Evolutionary conservation across 2,113 vertebrate genomes (phyloP), one percentile per base, ranked within the genome.

Genomic region (Alexandromys fortis): DNA sequence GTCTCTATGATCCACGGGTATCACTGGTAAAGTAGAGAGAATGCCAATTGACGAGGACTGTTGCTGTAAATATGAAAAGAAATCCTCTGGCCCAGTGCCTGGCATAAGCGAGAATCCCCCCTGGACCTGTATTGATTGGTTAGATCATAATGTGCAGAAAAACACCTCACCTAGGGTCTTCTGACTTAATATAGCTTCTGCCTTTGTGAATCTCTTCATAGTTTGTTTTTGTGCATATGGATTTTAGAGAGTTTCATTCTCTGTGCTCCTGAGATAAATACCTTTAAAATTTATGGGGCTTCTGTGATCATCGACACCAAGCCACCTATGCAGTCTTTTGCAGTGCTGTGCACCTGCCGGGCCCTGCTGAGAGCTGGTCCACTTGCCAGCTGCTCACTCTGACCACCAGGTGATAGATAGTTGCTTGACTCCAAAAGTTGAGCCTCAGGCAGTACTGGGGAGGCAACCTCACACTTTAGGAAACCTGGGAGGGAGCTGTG

Each of bases 101-200:
- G n/a, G 42, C 49, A 16, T 14, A 9, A 8, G 26, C 2, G 1
- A 35, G 55, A 19, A 7, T 16, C 45, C 0, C 33, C 4, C 7
- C 7, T 76, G 73, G 16, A 6, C 68, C 61, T 24, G 63, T 45
- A 10, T 4, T 11, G 70, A 38, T 42, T 26, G 70, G 38, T 73
- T 82, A 28, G 16, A 83, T 61, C 68, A 42, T 9, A 45, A 17
- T 5, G 9, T 49, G 70, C 72, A 65, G 13, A 78, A 26, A 77
- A 61, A 21, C 19, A 42, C 19, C 35, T 65, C 35, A 21, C 28
- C 45, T 1, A 3, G 83, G 61, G 13, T 19, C 14, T 24, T 77
- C 58, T 35, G 16, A 11, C 58, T 38, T 35, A 26, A 16, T 6
- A 49, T 19, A n/a, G 24, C 58, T 77, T n/a, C 45, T 47, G 19